Conservation (phyloP, 2,113 vertebrate genomes). For the Hemicordylus capensis region DNA sequence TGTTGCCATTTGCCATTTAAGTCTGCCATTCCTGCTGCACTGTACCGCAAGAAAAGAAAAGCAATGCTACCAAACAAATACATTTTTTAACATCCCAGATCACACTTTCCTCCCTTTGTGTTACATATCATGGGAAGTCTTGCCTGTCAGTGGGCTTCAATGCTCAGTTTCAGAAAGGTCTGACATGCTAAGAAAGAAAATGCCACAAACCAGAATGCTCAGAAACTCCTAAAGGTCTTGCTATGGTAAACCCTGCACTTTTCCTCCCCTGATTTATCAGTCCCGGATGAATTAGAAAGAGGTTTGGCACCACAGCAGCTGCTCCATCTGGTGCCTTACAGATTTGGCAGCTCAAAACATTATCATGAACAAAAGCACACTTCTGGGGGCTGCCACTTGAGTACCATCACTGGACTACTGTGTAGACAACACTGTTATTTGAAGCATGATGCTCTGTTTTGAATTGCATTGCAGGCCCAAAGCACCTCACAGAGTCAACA, state of each 20-base stretch:
- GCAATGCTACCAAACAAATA: background rate
- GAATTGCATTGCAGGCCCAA: no score
- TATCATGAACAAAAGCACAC: background rate
- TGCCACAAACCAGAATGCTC: background rate
- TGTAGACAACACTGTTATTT: no score
- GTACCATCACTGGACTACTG: background rate
- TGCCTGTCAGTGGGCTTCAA: background rate
- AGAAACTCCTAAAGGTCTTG: background rate
- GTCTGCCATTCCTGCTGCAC: background rate
- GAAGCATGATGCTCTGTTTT: no score
- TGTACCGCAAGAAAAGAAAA: background rate
- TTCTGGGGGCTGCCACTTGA: background rate
- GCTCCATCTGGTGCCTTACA: background rate
- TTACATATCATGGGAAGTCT: slow-evolving; percentile 13
- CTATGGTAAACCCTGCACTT: background rate
- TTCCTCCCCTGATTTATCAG: background rate
- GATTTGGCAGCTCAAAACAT: background rate
- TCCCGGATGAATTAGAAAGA: background rate
- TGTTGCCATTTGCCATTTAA: background rate
- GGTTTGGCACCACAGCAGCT: background rate
- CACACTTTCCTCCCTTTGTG: background rate
- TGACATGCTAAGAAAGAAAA: background rate
- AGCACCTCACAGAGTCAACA: no score
- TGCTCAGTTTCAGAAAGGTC: slow-evolving; percentile 12
- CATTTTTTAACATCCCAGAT: slow-evolving; percentile 26